Conservation (phyloP, 1,140 invertebrate species). For the Anthonomus grandis region DNA sequence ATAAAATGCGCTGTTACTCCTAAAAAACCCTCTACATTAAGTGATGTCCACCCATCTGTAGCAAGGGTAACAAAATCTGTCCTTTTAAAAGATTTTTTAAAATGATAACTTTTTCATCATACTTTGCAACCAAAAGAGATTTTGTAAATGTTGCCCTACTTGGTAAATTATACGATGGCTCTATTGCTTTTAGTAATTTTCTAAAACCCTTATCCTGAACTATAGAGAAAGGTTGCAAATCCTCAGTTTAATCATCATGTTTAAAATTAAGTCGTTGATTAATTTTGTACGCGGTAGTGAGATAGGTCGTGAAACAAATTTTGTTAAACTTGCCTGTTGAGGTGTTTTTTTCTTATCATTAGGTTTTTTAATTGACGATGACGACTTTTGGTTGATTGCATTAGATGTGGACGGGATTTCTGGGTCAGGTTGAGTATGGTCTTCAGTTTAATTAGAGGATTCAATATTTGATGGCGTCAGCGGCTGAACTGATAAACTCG, state of each 20-base stretch:
- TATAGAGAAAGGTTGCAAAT: conserved; percentile 12
- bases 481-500: too few relatives aligned
- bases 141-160: conserved; percentile 7
- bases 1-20: conserved; percentile 7
- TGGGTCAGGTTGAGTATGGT: too few relatives aligned
- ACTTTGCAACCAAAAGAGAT: conserved; percentile 8
- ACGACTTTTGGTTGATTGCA: too few relatives aligned
- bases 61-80: background rate
- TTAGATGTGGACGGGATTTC: too few relatives aligned
- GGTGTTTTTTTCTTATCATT: too few relatives aligned
- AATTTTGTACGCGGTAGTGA: conserved; percentile 2
- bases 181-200: conserved; percentile 6
- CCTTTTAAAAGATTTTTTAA: background rate
- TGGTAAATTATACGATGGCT: conserved; percentile 11
- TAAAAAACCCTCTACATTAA: background rate
- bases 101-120: background rate
- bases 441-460: too few relatives aligned
- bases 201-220: conserved; percentile 8
- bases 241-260: conserved; percentile 7
- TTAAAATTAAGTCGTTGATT: conserved; percentile 8
- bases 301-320: too few relatives aligned
- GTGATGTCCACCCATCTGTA: conserved; percentile 8
- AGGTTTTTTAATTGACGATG: too few relatives aligned
- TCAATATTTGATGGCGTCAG: too few relatives aligned
- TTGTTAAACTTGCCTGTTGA: too few relatives aligned